A percentile compares a stretch with the other conserved stretches of the same genome.
These are phyloP conservation scores for Ypsolopha sequella DNA, from an alignment of 2,888 invertebrate species.

Conservation along the genomic window DNA sequence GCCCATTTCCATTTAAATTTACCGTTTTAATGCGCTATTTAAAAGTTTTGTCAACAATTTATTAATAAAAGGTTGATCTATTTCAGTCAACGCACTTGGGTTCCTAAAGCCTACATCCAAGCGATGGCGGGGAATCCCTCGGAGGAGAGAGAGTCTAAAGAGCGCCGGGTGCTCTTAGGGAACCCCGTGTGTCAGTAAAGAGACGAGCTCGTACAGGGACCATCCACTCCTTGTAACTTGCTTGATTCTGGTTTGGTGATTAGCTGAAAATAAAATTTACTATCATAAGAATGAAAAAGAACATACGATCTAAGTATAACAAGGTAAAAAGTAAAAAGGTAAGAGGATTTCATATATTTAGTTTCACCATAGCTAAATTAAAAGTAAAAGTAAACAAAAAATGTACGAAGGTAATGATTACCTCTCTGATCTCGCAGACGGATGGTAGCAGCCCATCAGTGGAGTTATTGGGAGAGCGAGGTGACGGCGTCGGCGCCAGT, in stretches of 20 bases:
- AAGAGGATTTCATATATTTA: no score
- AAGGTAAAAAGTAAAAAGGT: no score
- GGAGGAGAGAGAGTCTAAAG: constrained; percentile 52
- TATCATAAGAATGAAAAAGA: background rate
- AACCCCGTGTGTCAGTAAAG: constrained; percentile 60
- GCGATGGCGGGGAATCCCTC: constrained; percentile 54
- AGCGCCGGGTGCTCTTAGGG: constrained; percentile 33
- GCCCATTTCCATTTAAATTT: background rate
- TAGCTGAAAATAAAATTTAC: constrained; percentile 33
- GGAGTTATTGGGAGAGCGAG: constrained; percentile 83
- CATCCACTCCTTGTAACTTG: constrained; percentile 55
- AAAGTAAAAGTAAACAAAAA: constrained; percentile 18
- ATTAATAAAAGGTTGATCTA: no score
- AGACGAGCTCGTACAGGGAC: constrained; percentile 59
- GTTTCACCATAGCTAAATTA: no score
- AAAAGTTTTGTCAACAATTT: no score
- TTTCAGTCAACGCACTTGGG: no score
- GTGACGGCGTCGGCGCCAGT: constrained; percentile 77
- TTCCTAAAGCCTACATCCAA: constrained; percentile 42
- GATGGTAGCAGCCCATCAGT: constrained; percentile 86
- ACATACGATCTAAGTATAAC: no score
- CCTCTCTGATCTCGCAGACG: constrained; percentile 85
- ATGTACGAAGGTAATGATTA: constrained; percentile 33
- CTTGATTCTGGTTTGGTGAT: constrained; percentile 40
- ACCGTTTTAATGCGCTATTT: no score